These are phyloP conservation scores for Drosophila mayri DNA, from an alignment of 1,140 invertebrate species.

Conservation along the genomic window DNA sequence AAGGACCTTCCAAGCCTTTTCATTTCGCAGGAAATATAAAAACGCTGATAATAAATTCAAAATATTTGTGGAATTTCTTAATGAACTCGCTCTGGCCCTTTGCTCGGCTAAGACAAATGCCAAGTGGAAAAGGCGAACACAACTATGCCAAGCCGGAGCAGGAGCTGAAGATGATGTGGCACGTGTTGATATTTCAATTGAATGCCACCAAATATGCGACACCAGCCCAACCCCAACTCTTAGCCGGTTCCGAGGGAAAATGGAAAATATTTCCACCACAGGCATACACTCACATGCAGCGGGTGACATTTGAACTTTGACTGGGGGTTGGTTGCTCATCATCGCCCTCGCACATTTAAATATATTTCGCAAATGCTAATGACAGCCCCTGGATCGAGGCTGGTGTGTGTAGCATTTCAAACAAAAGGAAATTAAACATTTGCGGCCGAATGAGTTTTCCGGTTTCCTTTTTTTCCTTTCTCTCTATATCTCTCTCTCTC, in stretches of 20 bases:
- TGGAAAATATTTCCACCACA: constrained; percentile 48
- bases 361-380: constrained; percentile 69
- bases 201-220: constrained; percentile 75
- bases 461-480: constrained; percentile 9
- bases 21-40: constrained; percentile 39
- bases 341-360: constrained; percentile 35
- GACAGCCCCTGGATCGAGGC: constrained; percentile 54
- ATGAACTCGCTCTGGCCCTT: constrained; percentile 54
- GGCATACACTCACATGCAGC: constrained; percentile 33
- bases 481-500: not conserved
- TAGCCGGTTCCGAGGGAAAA: constrained; percentile 14
- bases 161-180: constrained; percentile 50
- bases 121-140: constrained; percentile 35
- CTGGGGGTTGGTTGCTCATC: constrained; percentile 1
- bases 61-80: constrained; percentile 78
- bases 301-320: constrained; percentile 74
- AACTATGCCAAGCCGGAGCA: constrained; percentile 42
- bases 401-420: constrained; percentile 54
- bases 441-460: constrained; percentile 63
- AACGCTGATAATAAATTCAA: constrained; percentile 62
- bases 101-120: constrained; percentile 70
- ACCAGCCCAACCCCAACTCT: constrained; percentile 18
- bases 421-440: constrained; percentile 80
- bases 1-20: constrained; percentile 27
- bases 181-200: constrained; percentile 82